Conservation (phyloP, 64 coral and sea anemone genomes). For the Porites australiensis region DNA sequence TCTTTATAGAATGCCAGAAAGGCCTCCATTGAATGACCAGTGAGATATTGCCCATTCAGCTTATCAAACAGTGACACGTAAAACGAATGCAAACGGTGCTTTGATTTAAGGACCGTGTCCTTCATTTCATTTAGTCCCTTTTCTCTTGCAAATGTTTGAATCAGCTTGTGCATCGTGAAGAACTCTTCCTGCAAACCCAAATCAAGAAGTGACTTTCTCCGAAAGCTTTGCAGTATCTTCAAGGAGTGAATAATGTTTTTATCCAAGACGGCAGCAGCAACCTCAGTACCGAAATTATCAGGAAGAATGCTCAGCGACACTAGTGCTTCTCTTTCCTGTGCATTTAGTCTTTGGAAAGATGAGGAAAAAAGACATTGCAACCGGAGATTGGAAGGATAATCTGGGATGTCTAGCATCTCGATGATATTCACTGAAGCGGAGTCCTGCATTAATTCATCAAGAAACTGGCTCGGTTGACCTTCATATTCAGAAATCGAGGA, state of each 20-base stretch:
- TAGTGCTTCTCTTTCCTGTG: background rate
- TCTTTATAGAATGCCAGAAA: background rate
- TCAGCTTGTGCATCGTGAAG: slow-evolving; percentile 9
- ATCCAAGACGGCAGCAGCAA: slow-evolving; percentile 14
- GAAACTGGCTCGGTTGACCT: too few species aligned
- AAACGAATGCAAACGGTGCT: too few species aligned
- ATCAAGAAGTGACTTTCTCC: slow-evolving; percentile 15
- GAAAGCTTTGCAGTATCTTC: too few species aligned
- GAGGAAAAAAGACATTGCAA: background rate
- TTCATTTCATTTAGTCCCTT: background rate
- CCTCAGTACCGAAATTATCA: slow-evolving; percentile 13
- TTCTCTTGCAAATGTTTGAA: background rate
- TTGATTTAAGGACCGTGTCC: too few species aligned
- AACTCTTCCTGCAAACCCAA: background rate
- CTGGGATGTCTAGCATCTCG: too few species aligned
- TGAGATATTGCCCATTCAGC: too few species aligned
- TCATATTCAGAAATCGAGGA: background rate
- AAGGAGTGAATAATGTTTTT: background rate
- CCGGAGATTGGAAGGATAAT: too few species aligned
- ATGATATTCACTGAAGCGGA: too few species aligned
- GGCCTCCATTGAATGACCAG: background rate
- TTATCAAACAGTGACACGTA: too few species aligned
- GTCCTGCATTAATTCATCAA: too few species aligned
- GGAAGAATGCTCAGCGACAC: background rate
- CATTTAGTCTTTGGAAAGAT: slow-evolving; percentile 12